Evolutionary conservation across 2,797 vertebrate genomes (phyloP).

Genomic region (Lacerta viridis): DNA sequence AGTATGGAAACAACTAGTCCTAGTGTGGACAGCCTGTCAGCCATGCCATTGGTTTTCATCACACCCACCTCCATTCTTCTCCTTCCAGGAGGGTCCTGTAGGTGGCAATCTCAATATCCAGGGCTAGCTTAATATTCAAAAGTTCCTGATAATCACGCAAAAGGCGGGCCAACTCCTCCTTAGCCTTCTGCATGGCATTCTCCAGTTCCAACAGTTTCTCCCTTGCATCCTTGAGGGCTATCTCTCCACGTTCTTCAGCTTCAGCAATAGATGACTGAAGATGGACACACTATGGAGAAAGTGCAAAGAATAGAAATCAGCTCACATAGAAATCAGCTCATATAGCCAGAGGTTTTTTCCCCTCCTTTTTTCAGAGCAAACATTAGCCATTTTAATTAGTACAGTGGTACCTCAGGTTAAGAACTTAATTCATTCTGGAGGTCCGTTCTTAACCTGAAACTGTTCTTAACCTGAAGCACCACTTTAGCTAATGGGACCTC

Average conservation of each 20-base stretch:
- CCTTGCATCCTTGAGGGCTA: conserved; percentile 43
- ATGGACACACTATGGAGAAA: conserved; percentile 53
- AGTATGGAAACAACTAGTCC: not conserved
- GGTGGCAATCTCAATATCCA: conserved; percentile 85
- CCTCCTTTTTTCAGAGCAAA: no score
- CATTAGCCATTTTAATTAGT: no score
- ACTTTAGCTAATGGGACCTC: no score
- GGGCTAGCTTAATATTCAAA: conserved; percentile 82
- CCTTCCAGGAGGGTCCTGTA: conserved; percentile 82
- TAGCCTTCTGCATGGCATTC: conserved; percentile 72
- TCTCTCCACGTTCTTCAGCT: conserved; percentile 36
- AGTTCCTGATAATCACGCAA: conserved; percentile 80
- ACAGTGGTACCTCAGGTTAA: no score
- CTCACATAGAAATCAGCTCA: not conserved
- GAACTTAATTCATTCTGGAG: no score
- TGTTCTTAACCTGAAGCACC: no score
- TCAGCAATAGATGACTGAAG: conserved; percentile 65
- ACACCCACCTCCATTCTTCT: conserved; percentile 52
- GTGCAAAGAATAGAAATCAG: not conserved
- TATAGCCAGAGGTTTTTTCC: not conserved
- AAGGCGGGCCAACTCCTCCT: conserved; percentile 75
- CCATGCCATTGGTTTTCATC: not conserved
- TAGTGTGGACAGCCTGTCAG: not conserved
- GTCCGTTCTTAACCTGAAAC: no score
- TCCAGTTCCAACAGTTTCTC: conserved; percentile 65